Conservation (phyloP, 2,888 invertebrate species). For the Melolontha melolontha region DNA sequence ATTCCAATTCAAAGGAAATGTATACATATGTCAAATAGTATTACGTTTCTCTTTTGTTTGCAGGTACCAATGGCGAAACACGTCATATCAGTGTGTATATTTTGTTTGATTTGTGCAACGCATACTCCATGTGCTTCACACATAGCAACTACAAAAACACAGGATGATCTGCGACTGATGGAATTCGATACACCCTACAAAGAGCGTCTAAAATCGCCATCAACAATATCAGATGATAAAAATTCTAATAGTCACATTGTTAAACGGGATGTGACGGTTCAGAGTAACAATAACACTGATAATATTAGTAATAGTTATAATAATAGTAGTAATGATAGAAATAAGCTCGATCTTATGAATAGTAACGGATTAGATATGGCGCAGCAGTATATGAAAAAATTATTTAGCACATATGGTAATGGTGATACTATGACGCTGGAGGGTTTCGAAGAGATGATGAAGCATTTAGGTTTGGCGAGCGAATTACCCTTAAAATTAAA, state of each 20-base stretch:
- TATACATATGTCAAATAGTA: not conserved
- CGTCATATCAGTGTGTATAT: slow-evolving; percentile 84
- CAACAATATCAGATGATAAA: slow-evolving; percentile 37
- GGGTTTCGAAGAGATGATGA: slow-evolving; percentile 78
- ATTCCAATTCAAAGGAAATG: not conserved
- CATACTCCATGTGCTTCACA: slow-evolving; percentile 83
- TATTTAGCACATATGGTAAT: slow-evolving; percentile 77
- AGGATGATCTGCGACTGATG: slow-evolving; percentile 4
- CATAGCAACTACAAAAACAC: slow-evolving; percentile 59
- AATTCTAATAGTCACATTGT: slow-evolving; percentile 12
- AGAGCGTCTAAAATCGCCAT: slow-evolving; percentile 44
- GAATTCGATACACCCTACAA: slow-evolving; percentile 47
- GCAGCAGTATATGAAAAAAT: slow-evolving; percentile 71
- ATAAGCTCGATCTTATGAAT: not conserved
- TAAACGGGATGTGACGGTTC: slow-evolving; percentile 34
- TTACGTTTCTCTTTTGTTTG: slow-evolving; percentile 38
- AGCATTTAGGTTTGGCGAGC: slow-evolving; percentile 58
- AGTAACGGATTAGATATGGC: slow-evolving; percentile 39
- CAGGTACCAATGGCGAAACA: slow-evolving; percentile 68
- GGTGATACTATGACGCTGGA: slow-evolving; percentile 73
- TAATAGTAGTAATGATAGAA: slow-evolving; percentile 39
- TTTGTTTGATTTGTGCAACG: slow-evolving; percentile 83
- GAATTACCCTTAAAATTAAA: slow-evolving; percentile 39
- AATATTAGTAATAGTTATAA: slow-evolving; percentile 46
- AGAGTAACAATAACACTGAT: slow-evolving; percentile 46